phyloP scores from a whole-genome alignment of 2,888 invertebrate species.

The Spilarctia lutea region DNA sequence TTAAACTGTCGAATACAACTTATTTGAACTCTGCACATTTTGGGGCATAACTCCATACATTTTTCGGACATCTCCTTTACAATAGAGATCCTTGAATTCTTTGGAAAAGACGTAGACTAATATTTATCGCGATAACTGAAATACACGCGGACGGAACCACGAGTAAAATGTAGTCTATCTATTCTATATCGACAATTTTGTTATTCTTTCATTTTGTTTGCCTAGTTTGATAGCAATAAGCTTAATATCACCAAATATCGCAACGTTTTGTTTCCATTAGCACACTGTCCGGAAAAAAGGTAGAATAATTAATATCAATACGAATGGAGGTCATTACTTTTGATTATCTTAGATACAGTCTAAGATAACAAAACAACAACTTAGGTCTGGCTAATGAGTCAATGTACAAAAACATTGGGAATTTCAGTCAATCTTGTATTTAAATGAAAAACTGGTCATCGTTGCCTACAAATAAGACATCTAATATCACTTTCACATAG shows the following conservation, averaged over 20 bases:
- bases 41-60: too few relatives aligned
- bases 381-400: background rate
- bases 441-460: background rate
- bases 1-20: too few relatives aligned
- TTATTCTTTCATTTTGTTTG: background rate
- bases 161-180: too few relatives aligned
- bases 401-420: background rate
- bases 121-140: too few relatives aligned
- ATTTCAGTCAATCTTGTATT: background rate
- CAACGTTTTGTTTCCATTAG: conserved; percentile 60
- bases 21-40: too few relatives aligned
- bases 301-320: conserved; percentile 41
- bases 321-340: conserved; percentile 40
- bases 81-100: too few relatives aligned
- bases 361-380: too few relatives aligned
- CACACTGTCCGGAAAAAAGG: conserved; percentile 34
- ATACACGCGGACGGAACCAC: too few relatives aligned
- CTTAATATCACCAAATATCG: conserved; percentile 25
- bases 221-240: background rate
- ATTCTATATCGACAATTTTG: background rate
- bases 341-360: conserved; percentile 30
- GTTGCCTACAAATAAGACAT: background rate
- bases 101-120: too few relatives aligned
- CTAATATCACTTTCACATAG: background rate
- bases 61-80: too few relatives aligned